Conservation (phyloP, 2,888 invertebrate genomes). For the Byasa hedistus region DNA sequence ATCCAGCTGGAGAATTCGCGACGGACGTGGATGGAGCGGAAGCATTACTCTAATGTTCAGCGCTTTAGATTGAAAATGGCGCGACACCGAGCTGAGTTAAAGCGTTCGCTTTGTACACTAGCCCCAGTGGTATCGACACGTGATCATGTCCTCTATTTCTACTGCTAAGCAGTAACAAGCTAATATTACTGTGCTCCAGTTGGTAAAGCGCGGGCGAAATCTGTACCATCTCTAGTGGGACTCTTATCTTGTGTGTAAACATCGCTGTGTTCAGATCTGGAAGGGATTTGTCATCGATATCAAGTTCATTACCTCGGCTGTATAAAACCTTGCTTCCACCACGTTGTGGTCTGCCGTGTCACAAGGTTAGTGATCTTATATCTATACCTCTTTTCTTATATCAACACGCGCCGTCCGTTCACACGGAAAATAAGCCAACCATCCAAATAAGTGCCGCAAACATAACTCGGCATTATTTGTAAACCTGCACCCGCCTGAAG, state of each 20-base stretch:
- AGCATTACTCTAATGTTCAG: slow-evolving; percentile 67
- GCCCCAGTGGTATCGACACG: slow-evolving; percentile 58
- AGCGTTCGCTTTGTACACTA: slow-evolving; percentile 52
- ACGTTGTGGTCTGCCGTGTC: too few species aligned
- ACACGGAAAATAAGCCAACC: slow-evolving; percentile 12
- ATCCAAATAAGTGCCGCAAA: slow-evolving; percentile 15
- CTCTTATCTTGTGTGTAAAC: too few species aligned
- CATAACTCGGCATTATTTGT: slow-evolving; percentile 23
- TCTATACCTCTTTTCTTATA: too few species aligned
- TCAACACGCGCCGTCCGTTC: neutral
- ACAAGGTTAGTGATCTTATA: too few species aligned
- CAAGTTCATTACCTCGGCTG: too few species aligned
- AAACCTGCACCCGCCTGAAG: slow-evolving; percentile 17
- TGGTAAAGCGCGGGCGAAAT: too few species aligned
- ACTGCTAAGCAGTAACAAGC: too few species aligned
- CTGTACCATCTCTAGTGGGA: too few species aligned
- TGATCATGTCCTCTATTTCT: slow-evolving; percentile 59
- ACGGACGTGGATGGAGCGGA: slow-evolving; percentile 62
- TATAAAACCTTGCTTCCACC: too few species aligned
- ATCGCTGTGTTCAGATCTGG: too few species aligned
- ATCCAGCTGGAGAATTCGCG: slow-evolving; percentile 55
- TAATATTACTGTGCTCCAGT: too few species aligned
- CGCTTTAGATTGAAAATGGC: slow-evolving; percentile 62
- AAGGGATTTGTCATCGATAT: too few species aligned
- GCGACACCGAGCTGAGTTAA: slow-evolving; percentile 50